These are phyloP conservation scores for Bradypus variegatus DNA, from an alignment of 2,797 vertebrate species.

Conservation along the genomic window DNA sequence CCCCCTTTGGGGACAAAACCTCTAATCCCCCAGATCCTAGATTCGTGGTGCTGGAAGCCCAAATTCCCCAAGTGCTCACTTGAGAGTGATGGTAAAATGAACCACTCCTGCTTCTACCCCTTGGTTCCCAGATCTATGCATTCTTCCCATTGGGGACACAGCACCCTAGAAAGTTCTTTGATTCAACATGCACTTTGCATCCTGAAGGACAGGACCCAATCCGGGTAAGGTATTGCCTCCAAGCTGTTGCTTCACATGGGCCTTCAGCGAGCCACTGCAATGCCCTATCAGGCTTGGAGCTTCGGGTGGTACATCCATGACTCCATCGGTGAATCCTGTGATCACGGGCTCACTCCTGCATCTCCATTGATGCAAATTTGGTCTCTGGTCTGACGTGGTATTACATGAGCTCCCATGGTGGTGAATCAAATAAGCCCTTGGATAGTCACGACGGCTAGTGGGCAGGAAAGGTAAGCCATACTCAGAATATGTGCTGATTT, in stretches of 20 bases:
- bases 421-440: background rate
- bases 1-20: background rate
- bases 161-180: background rate
- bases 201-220: background rate
- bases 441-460: background rate
- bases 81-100: background rate
- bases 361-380: background rate
- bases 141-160: background rate
- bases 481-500: background rate
- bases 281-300: background rate
- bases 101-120: background rate
- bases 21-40: background rate
- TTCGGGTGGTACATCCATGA: too few relatives aligned
- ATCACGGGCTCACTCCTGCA: background rate
- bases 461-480: background rate
- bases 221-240: background rate
- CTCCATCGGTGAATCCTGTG: background rate
- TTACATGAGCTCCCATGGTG: background rate
- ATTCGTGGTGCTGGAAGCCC: background rate
- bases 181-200: background rate
- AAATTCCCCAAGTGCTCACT: background rate
- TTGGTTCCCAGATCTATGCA: background rate
- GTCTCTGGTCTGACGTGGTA: background rate
- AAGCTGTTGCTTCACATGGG: background rate
- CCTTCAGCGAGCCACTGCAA: background rate